These are phyloP conservation scores for Centruroides sculpturatus DNA, from an alignment of 1,140 invertebrate genomes.

Conservation along the genomic window DNA sequence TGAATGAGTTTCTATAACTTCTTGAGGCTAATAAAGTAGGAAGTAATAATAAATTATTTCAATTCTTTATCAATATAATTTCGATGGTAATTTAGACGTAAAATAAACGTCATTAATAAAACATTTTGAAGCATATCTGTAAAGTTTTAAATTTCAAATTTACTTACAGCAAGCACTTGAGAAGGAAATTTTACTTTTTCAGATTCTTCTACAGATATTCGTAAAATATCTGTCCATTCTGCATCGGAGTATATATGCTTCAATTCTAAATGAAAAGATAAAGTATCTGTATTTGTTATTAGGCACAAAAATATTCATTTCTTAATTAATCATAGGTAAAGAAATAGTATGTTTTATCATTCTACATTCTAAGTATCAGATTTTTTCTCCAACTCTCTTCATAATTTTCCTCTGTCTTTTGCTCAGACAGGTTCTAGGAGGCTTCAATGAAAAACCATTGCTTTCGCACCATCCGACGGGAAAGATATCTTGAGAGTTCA, in stretches of 20 bases:
- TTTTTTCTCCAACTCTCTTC: background rate
- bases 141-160: too few species aligned
- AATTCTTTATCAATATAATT: too few species aligned
- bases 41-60: too few species aligned
- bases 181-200: conserved; percentile 24
- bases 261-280: too few species aligned
- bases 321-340: too few species aligned
- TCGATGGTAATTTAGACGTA: too few species aligned
- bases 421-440: conserved; percentile 28
- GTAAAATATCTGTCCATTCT: conserved; percentile 38
- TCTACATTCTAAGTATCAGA: too few species aligned
- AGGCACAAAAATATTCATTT: too few species aligned
- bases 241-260: conserved; percentile 23
- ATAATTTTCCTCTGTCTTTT: background rate
- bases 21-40: background rate
- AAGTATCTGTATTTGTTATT: too few species aligned
- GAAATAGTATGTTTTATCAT: too few species aligned
- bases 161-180: conserved; percentile 29
- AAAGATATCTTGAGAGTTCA: conserved; percentile 50
- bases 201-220: conserved; percentile 34
- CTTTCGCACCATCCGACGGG: conserved; percentile 65
- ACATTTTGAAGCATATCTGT: too few species aligned
- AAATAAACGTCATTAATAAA: too few species aligned
- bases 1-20: conserved; percentile 22
- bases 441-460: conserved; percentile 51